These are phyloP conservation scores for Hirtodrosophila cameraria DNA, from an alignment of 2,888 invertebrate species.

Conservation along the genomic window DNA sequence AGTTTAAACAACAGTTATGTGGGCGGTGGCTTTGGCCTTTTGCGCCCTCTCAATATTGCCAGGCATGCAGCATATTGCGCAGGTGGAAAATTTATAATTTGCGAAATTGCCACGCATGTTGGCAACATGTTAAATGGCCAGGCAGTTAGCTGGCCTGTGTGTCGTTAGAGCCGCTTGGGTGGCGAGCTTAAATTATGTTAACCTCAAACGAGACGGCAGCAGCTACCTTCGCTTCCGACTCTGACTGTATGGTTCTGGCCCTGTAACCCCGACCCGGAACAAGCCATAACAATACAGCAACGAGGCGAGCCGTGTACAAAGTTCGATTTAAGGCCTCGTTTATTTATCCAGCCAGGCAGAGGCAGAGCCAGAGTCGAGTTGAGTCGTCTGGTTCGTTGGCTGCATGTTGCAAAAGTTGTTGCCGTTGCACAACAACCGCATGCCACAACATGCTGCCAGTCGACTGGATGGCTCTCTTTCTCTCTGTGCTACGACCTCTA, in stretches of 20 bases:
- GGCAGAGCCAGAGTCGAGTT: conserved; percentile 20
- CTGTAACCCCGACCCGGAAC: conserved; percentile 11
- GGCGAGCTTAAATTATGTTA: conserved; percentile 77
- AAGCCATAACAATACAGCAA: conserved; percentile 43
- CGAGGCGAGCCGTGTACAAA: conserved; percentile 66
- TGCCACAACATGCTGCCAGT: conserved; percentile 71
- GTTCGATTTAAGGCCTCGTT: conserved; percentile 81
- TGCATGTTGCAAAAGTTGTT: conserved; percentile 80
- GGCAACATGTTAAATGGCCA: conserved; percentile 73
- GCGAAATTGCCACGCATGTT: conserved; percentile 79
- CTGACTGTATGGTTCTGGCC: not conserved
- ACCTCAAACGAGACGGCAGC: conserved; percentile 72
- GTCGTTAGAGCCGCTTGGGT: conserved; percentile 59
- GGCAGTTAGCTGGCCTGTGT: conserved; percentile 50
- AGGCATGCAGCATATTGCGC: conserved; percentile 66
- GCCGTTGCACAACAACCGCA: conserved; percentile 78
- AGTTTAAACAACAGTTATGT: conserved; percentile 67
- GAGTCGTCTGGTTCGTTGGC: conserved; percentile 65
- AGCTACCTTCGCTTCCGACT: conserved; percentile 19
- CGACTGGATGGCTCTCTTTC: not conserved
- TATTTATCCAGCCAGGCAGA: conserved; percentile 67
- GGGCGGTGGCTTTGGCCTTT: conserved; percentile 6
- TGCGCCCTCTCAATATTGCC: conserved; percentile 1
- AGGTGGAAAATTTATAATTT: conserved; percentile 83
- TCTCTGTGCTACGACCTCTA: conserved; percentile 16